Evolutionary conservation across 2,888 invertebrate species (phyloP), one percentile per base, ranked within the genome.

Genomic region (Agapostemon virescens): DNA sequence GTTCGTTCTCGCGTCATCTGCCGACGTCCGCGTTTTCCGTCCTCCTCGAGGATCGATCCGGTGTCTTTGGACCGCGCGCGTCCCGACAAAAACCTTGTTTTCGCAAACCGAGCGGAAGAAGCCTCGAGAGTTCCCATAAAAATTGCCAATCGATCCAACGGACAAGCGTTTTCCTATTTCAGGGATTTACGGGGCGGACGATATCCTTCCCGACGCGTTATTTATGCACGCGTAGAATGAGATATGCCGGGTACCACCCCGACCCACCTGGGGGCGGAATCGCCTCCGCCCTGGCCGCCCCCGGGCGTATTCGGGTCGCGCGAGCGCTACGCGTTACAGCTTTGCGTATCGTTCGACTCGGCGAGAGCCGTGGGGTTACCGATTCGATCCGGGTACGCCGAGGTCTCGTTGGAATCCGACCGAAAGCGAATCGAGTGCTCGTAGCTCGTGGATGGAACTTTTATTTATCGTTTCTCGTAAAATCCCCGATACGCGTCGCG

Each of bases 211-310:
- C 63, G 49, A 26, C 49, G 73, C 58, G 77, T 84, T 89, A 88
- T 89, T 90, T 89, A 88, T 86, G 85, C 85, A 77, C 79, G 63
- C 71, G 81, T 69, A 67, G 82, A 83, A 81, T 76, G 78, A 85
- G 86, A 86, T 87, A 86, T 77, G 81, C 77, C 77, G 81, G 85
- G 91, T 88, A 88, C 90, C 92, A 90, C 92, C 91, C 91, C 88
- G 90, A 90, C 88, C 92, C 92, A 92, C 92, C 92, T 92, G 92
- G 91, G 88, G 93, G 93, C 92, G 92, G 91, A 91, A 91, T 92
- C 89, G 89, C 92, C 88, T 90, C 90, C 92, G 92, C 92, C 92
- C 90, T 84, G 64, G 91, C 91, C 92, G 91, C 91, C 92, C 90
- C 87, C 92, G 84, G 91, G 92, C 92, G 91, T 90, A 91, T 89